Base-by-base conservation (phyloP, 2,113 vertebrate species). In the Dinomys branickii region DNA sequence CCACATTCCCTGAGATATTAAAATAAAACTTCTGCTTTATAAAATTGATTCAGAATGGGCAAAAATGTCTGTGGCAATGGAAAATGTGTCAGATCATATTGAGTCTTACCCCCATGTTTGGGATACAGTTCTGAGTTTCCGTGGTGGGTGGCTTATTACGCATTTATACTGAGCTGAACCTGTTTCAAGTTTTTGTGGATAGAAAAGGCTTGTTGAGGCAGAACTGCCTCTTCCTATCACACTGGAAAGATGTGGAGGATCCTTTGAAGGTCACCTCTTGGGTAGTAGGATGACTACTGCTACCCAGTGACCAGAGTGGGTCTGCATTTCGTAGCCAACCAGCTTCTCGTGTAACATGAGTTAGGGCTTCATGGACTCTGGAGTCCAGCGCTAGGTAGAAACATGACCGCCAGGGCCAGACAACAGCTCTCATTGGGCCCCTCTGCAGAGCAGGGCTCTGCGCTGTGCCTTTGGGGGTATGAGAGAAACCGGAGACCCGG, bases 311-410 rank as follows among this genome's bases (percentile, higher is more conserved):
- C 52, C 50, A 38, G 56, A 90, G 71, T 61, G 19, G 54, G 54
- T 94, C 82, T 95, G 35, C 44, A 3, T 96, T 90, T 91, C 93
- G 54, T 56, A 94, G 87, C 94, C 94, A 94, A 4, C 90, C 56
- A 26, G 95, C 95, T 47, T 97, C 91, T 95, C 28, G 52, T 97
- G 98, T 98, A 98, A 98, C 73, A 80, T 95, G 98, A 98, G 98
- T 96, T 97, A 94, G 88, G 65, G 77, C 96, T 97, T 96, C 50
- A 0, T 50, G 71, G 94, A 94, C 90, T 89, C 56, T 61, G 87
- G 94, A 98, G 94, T 97, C 90, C 96, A 50, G 94, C 67, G 8
- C 88, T 93, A 96, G 97, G 96, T 97, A 95, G 98, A 98, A 98
- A 98, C 96, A 97, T 98, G 98, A 98, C 98, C 97, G 92, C 92